Base-by-base conservation (phyloP, 2,797 vertebrate genomes). In the Mormyrus proboscirostris region DNA sequence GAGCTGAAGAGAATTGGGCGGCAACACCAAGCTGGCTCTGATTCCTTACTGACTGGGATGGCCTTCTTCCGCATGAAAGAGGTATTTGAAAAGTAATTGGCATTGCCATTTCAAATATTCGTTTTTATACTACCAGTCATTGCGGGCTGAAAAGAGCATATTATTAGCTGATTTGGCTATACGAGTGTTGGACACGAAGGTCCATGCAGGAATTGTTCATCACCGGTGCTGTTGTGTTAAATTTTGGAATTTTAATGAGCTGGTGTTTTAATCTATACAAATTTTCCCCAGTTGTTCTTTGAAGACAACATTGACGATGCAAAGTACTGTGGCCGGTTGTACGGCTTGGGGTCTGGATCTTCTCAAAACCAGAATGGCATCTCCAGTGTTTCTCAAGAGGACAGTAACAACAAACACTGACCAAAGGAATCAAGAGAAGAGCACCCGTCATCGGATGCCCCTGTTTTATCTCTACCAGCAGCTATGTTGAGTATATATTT, bases 51-150 rank as follows among this genome's bases (percentile, higher is more conserved):
- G 90, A 99, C 99, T 0, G 98, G 98, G 88, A 99, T 99, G 99
- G 98, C 99, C 0, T 99, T 99, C 95, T 99, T 99, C 94, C 97
- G 98, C 93, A 99, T 99, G 99, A 99, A 99, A 93, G 99, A 99
- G 97, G 98, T 99, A 93, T 5, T 9, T 25, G 29, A 53, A 25
- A 22, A 33, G 65, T 14, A 29, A 69, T 33, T 33, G 62, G 8
- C 59, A 29, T 65, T 12, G 59, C 8, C 22, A 25, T 65, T 65
- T 65, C 59, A 65, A 10, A 65, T 65, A 65, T 65, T 65, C 12
- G 22, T 22, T 10, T 25, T 69, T 33, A 69, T 69, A 69, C 10
- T 9, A 69, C 62, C 62, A 29, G 9, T 69, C 25, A 25, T 29
- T 65, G 62, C 25, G 62, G 8, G 25, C 62, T 65, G 62, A 12